Base-by-base conservation (phyloP, 2,888 invertebrate genomes). In the Theretra japonica region DNA sequence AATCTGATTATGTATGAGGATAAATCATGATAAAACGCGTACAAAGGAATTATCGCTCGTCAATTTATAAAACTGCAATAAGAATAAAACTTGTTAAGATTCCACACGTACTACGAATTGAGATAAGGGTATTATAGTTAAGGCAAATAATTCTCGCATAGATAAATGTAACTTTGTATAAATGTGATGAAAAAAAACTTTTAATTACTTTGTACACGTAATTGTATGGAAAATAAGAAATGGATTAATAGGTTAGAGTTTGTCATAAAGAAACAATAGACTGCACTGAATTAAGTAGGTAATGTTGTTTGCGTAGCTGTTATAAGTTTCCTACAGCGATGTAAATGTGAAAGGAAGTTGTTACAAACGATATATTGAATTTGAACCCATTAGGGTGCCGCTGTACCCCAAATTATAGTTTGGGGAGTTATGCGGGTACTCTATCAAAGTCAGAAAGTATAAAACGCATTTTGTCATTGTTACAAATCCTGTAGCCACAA, bases 31-130 rank as follows among this genome's bases (percentile, higher is more conserved):
- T 88, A 88, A 83, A 83, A 81, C 82, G 76, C 81, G 80, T 83
- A 89, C 88, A 89, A 86, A 84, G 83, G 85, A 82, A 81, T 85
- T 86, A 86, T 87, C 83, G 82, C 80, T 77, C 81, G 74, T 77
- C 74, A 81, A 82, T 74, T 81, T 82, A 83, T 78, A 84, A 87
- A 88, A 88, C 86, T 75, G 82, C 80, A 76, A 85, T 87, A 83
- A 82, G 78, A 82, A 80, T 83, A 82, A 84, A 77, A 80, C 74
- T 76, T 69, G 73, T 74, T 70, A 74, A 75, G 75, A 77, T 80
- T 86, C 88, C 86, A 79, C 86, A 88, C 84, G 85, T 84, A 81
- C 58, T 57, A n/a, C n/a, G 5, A 68, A 68, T 58, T 21, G 21
- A 21, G 30, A 65, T 65, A 59, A 69, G 28, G 17, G 50, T 48